phyloP scores from a whole-genome alignment of 1,140 invertebrate genomes.

The Ips typographus region DNA sequence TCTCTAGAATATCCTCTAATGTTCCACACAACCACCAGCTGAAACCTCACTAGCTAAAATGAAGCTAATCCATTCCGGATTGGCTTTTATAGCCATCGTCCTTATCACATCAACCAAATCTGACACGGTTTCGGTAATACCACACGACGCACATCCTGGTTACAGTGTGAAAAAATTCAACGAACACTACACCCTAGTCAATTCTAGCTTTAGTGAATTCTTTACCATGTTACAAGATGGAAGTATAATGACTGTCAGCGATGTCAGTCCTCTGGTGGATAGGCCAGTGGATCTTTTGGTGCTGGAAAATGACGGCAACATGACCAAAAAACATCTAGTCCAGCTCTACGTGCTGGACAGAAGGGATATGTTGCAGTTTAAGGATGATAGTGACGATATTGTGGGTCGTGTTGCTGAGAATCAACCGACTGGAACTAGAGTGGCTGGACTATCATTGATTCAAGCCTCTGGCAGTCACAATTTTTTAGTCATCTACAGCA shows the following conservation, averaged over 20 bases:
- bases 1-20: not conserved
- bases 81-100: slow-evolving; percentile 17
- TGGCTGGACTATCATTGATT: slow-evolving; percentile 68
- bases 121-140: slow-evolving; percentile 61
- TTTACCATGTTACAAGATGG: slow-evolving; percentile 87
- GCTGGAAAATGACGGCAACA: slow-evolving; percentile 75
- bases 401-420: slow-evolving; percentile 70
- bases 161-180: slow-evolving; percentile 78
- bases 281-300: slow-evolving; percentile 77
- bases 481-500: slow-evolving; percentile 72
- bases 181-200: slow-evolving; percentile 67
- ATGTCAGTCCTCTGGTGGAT: slow-evolving; percentile 77
- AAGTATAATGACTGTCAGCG: slow-evolving; percentile 85
- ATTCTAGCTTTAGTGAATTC: slow-evolving; percentile 76
- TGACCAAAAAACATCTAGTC: slow-evolving; percentile 75
- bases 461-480: slow-evolving; percentile 60
- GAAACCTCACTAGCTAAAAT: slow-evolving; percentile 18
- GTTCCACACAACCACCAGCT: slow-evolving; percentile 16
- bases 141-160: slow-evolving; percentile 82
- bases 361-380: slow-evolving; percentile 75
- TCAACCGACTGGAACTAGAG: slow-evolving; percentile 64
- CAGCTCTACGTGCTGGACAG: slow-evolving; percentile 82
- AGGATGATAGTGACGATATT: slow-evolving; percentile 64
- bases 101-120: slow-evolving; percentile 26
- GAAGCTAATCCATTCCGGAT: slow-evolving; percentile 21